Base-by-base conservation (phyloP, 2,888 invertebrate species). In the Conistra vaccinii region DNA sequence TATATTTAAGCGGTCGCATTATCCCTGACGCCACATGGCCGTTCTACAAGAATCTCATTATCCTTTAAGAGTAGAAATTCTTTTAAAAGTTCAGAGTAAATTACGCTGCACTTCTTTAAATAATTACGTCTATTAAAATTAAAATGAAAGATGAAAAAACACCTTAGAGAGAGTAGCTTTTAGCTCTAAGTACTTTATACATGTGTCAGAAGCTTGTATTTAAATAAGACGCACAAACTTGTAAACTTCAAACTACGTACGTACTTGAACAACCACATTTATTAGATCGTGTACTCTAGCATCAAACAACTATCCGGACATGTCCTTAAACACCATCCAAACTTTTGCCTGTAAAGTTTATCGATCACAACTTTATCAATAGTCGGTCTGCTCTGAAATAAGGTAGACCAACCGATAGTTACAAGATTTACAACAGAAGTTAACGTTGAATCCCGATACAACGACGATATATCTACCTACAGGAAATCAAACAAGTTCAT, bases 291-390 rank as follows among this genome's bases (percentile, higher is more conserved):
- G 53, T 80, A 72, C 53, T 45, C 58, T 39, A 76, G 61, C 73
- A 76, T 77, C 71, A 72, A 77, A 73, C 75, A 77, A 73, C 78
- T 82, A 82, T 61, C 72, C 63, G 69, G 80, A 84, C 78, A 76
- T 83, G 79, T 80, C 55, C 75, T 80, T 78, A 86, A 86, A 88
- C 90, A 87, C 89, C 84, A 86, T 83, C 86, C 81, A 84, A 91
- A 90, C 90, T 89, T 85, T 87, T 89, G 90, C 89, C 90, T 90
- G 89, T 90, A 89, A 95, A 95, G 93, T 95, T 95, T 92, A 89
- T 93, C 94, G 92, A 94, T 95, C 94, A 93, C 92, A 95, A 95
- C 93, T 94, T 95, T 94, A 93, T 93, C 93, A 93, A 95, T 95
- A 90, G 91, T 90, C 87, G 80, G 86, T 83, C 88, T 87, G 88